Conservation (phyloP, 2,113 vertebrate species). For the Ictalurus punctatus region DNA sequence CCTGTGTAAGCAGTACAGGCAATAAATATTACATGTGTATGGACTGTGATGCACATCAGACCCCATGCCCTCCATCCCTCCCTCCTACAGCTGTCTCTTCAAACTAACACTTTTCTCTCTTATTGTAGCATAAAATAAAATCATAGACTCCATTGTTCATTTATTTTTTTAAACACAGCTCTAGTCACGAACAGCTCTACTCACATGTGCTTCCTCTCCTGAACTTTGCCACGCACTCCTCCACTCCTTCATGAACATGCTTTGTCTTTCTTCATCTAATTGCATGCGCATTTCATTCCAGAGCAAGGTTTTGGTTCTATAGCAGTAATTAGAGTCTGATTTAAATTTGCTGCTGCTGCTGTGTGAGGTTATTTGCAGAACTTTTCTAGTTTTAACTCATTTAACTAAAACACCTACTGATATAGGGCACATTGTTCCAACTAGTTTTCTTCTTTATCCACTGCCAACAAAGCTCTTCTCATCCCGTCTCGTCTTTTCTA, state of each 20-base stretch:
- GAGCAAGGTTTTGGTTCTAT: background rate
- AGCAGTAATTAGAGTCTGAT: background rate
- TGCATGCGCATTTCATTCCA: constrained; percentile 5
- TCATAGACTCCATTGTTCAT: background rate
- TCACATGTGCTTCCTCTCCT: constrained; percentile 3
- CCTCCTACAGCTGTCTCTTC: background rate
- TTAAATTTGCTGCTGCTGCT: background rate
- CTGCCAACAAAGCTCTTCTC: background rate
- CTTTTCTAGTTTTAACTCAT: background rate
- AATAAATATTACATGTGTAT: background rate
- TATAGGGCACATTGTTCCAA: background rate
- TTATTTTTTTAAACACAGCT: background rate
- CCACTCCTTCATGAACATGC: background rate
- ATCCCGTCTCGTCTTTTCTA: background rate
- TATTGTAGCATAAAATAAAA: background rate
- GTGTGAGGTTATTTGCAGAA: background rate
- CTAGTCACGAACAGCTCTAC: background rate
- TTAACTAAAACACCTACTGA: background rate
- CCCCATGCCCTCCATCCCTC: background rate
- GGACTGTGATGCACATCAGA: background rate
- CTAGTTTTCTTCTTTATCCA: background rate
- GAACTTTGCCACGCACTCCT: constrained; percentile 5
- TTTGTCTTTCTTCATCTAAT: constrained; percentile 11
- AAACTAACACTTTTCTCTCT: background rate
- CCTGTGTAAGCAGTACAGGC: background rate